Conservation (phyloP, 2,888 invertebrate species). For the Timandra comae region DNA sequence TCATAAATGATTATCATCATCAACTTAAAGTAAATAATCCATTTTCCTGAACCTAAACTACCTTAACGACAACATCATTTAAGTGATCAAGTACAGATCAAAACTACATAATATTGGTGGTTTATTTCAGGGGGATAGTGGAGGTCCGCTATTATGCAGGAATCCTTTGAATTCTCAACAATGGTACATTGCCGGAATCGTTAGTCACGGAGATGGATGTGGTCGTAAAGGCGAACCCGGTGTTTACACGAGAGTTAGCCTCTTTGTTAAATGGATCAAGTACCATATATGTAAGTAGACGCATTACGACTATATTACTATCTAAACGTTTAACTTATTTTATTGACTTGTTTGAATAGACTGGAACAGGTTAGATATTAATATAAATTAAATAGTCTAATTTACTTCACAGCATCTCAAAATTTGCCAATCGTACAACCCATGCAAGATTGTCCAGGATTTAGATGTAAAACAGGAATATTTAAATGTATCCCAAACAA, state of each 20-base stretch:
- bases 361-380: too few species aligned
- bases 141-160: slow-evolving; percentile 89
- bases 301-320: too few species aligned
- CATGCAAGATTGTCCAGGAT: slow-evolving; percentile 82
- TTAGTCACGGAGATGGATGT: slow-evolving; percentile 92
- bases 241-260: slow-evolving; percentile 86
- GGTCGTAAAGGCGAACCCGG: slow-evolving; percentile 87
- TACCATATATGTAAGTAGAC: slow-evolving; percentile 74
- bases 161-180: slow-evolving; percentile 80
- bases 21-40: too few species aligned
- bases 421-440: slow-evolving; percentile 70
- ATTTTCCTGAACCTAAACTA: neutral
- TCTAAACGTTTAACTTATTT: neutral
- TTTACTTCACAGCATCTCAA: slow-evolving; percentile 56
- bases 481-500: slow-evolving; percentile 81
- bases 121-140: slow-evolving; percentile 82
- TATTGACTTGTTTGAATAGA: neutral
- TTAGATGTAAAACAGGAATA: slow-evolving; percentile 80
- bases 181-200: slow-evolving; percentile 89
- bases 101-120: too few species aligned
- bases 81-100: too few species aligned
- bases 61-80: neutral
- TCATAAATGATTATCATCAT: too few species aligned
- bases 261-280: slow-evolving; percentile 85
- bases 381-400: neutral